Conservation (phyloP, 2,888 invertebrate species). For the Microctonus brassicae region DNA sequence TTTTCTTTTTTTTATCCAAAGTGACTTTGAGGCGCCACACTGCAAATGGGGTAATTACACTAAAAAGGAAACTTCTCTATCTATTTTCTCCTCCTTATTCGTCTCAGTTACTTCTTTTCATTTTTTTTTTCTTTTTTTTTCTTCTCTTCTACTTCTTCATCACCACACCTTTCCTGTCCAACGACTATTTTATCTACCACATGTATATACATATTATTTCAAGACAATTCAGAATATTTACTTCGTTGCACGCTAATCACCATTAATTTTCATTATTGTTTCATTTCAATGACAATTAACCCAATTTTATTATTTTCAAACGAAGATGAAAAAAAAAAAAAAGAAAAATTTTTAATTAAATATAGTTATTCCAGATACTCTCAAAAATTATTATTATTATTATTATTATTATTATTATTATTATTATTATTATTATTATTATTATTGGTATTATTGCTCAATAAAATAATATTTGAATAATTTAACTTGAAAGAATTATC, state of each 20-base stretch:
- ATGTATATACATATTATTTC: too few species aligned
- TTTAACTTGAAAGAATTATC: too few species aligned
- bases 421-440: too few species aligned
- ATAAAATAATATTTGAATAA: too few species aligned
- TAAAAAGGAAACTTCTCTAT: constrained; percentile 20
- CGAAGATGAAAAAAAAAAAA: background rate
- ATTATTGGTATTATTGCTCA: too few species aligned
- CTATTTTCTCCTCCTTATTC: constrained; percentile 11
- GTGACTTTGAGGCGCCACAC: constrained; percentile 20
- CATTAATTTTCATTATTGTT: background rate
- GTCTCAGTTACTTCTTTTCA: background rate
- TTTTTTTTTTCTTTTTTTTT: background rate
- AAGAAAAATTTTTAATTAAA: too few species aligned
- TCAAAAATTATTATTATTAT: too few species aligned
- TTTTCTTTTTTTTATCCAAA: constrained; percentile 9
- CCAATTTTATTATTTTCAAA: background rate
- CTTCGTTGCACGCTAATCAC: background rate
- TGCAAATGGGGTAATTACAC: constrained; percentile 28
- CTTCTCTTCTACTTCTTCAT: background rate
- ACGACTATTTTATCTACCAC: background rate
- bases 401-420: too few species aligned
- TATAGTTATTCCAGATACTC: too few species aligned
- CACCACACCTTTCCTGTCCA: background rate
- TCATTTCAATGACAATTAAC: background rate
- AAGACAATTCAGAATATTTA: background rate